Evolutionary conservation across 1,140 invertebrate species (phyloP).

Genomic region (Drosophila funebris): DNA sequence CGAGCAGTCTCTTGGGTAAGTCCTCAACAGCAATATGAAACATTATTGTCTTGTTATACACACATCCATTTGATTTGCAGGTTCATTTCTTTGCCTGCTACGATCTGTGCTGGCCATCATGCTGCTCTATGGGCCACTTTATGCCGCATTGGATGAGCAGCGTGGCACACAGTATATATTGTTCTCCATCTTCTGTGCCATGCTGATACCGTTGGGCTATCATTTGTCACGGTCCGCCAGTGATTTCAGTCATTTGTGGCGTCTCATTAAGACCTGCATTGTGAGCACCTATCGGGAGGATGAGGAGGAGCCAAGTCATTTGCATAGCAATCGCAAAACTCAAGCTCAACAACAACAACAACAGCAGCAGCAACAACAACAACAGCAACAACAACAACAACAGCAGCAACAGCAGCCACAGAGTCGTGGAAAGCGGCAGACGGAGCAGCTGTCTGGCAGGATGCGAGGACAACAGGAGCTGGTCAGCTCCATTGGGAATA

Average conservation of each 20-base stretch:
- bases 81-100: conserved; percentile 91
- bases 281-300: conserved; percentile 81
- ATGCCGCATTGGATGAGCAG: conserved; percentile 90
- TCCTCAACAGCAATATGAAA: too few relatives aligned
- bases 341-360: not conserved
- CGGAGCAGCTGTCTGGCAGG: conserved; percentile 53
- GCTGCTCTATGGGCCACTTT: conserved; percentile 95
- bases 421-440: conserved; percentile 23
- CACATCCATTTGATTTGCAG: too few relatives aligned
- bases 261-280: conserved; percentile 88
- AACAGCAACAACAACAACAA: conserved; percentile 21
- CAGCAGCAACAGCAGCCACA: not conserved
- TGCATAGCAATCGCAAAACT: not conserved
- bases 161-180: conserved; percentile 95
- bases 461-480: conserved; percentile 2
- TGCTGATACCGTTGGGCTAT: conserved; percentile 95
- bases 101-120: conserved; percentile 92
- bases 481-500: conserved; percentile 25
- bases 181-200: conserved; percentile 97
- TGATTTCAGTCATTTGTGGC: conserved; percentile 95
- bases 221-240: conserved; percentile 96
- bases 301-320: conserved; percentile 73
- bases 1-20: conserved; percentile 90
- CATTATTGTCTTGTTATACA: not conserved
- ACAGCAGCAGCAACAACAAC: conserved; percentile 1